These are phyloP conservation scores for Dipus sagitta DNA, from an alignment of 2,797 vertebrate genomes.

Conservation along the genomic window DNA sequence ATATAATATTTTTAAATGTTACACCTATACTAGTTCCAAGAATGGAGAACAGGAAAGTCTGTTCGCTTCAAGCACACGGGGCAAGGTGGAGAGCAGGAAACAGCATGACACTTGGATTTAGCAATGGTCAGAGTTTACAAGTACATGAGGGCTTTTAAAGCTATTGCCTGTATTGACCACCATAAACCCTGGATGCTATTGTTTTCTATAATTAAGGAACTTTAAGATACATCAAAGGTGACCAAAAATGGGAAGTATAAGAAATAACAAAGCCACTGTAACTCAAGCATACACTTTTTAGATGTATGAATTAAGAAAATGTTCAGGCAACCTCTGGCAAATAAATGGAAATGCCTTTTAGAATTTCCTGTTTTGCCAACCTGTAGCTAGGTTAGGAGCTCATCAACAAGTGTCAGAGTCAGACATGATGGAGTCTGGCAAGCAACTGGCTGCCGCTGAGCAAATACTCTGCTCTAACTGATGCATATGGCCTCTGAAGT, in stretches of 20 bases:
- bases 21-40: not conserved
- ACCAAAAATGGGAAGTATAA: not conserved
- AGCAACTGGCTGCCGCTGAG: not conserved
- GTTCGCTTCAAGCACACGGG: not conserved
- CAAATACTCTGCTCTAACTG: conserved; percentile 10
- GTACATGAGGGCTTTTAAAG: not conserved
- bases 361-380: not conserved
- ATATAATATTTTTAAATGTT: not conserved
- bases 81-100: not conserved
- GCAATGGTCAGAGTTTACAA: not conserved
- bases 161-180: no score
- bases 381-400: not conserved
- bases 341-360: not conserved
- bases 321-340: not conserved
- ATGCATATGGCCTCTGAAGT: not conserved
- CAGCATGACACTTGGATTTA: not conserved
- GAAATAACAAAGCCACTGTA: not conserved
- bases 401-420: not conserved
- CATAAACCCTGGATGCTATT: not conserved
- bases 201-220: not conserved
- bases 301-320: not conserved
- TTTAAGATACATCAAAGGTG: not conserved
- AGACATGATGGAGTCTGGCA: not conserved
- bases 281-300: not conserved
- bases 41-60: not conserved